A percentile compares a stretch with the other conserved stretches of the same genome.
These are phyloP conservation scores for Nothocercus nigrocapillus DNA, from an alignment of 2,113 vertebrate genomes.

Conservation along the genomic window DNA sequence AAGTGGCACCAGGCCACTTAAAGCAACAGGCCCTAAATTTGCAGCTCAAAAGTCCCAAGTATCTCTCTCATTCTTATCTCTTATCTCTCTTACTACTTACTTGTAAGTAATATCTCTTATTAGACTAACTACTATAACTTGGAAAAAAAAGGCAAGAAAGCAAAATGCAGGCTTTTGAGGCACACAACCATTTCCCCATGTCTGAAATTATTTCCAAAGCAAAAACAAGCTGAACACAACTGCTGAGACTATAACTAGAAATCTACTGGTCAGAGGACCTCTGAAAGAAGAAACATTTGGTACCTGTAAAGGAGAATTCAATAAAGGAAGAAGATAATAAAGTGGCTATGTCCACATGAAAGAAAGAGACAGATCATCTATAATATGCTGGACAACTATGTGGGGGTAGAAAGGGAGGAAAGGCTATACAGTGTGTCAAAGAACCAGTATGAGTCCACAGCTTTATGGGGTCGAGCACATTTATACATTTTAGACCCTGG, in stretches of 20 bases:
- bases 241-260: conserved; percentile 35
- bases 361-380: neutral
- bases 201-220: neutral
- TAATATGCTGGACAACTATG: neutral
- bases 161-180: neutral
- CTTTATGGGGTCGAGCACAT: neutral
- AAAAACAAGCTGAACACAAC: conserved; percentile 6
- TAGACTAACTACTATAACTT: neutral
- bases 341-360: neutral
- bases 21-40: neutral
- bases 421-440: neutral
- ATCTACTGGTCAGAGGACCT: neutral
- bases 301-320: neutral
- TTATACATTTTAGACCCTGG: neutral
- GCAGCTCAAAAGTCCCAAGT: neutral
- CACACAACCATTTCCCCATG: neutral
- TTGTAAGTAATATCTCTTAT: neutral
- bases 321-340: neutral
- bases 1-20: neutral
- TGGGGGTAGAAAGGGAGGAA: neutral
- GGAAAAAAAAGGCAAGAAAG: neutral
- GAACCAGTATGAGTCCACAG: neutral
- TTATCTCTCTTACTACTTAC: too few relatives aligned
- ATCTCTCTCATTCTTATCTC: neutral
- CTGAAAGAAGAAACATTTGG: neutral